Base-by-base conservation (phyloP, 2,113 vertebrate genomes). In the Oryzias celebensis region DNA sequence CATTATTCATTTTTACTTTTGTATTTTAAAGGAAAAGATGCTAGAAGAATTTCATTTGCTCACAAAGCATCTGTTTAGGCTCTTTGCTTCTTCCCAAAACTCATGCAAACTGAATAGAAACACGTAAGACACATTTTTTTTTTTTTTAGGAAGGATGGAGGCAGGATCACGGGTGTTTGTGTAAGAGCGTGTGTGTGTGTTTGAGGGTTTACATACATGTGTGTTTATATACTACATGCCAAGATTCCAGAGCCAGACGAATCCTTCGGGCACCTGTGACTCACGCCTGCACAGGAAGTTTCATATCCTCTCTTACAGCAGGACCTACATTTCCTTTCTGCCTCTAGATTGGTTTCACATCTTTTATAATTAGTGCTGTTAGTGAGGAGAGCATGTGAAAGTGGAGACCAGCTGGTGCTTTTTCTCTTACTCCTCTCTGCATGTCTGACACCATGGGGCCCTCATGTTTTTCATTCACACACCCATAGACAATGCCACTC, bases 241-340 rank as follows among this genome's bases (percentile, higher is more conserved):
- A 92, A 91, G 88, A 92, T 89, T 92, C 91, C 89, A 84, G 84
- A 92, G 89, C 81, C 85, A 88, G 85, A 87, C 85, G 67, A 84
- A 87, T 89, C 86, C 86, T 75, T 74, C 5, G 74, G 88, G 92
- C 93, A 96, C 93, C 92, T 94, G 93, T 85, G 86, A 85, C 82
- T 64, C 82, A 81, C 67, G 92, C 92, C 91, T 92, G 85, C 28
- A 85, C 90, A 94, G 93, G 93, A 96, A 94, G 91, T 91, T 89
- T 93, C 92, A 93, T 93, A 91, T 93, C 92, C 91, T 93, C 91
- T 91, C 88, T 88, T 88, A 90, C 92, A 86, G 90, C 83, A 59
- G 85, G 88, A 91, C 92, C 84, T 90, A 85, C 64, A 71, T 90
- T 93, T 93, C 89, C 90, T 89, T 74, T 87, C 81, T 68, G 78